These are phyloP conservation scores for Eurystomus glaucurus DNA, from an alignment of 2,797 vertebrate genomes.

Conservation along the genomic window DNA sequence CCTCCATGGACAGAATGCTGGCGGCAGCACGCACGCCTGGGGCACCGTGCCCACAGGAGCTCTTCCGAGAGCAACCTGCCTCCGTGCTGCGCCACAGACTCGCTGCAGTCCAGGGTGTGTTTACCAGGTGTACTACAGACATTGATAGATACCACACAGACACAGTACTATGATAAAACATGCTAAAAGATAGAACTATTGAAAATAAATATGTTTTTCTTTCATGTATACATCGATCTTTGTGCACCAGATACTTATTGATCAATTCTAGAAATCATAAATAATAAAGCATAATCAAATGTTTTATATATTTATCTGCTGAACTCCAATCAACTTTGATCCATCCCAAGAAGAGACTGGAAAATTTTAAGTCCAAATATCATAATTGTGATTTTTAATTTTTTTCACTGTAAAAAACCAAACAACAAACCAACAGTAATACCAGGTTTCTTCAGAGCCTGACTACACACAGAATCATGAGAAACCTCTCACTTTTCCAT, in stretches of 20 bases:
- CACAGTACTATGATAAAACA: rapidly evolving
- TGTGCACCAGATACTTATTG: background rate
- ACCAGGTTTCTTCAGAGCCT: background rate
- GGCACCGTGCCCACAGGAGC: rapidly evolving
- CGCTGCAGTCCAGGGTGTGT: rapidly evolving
- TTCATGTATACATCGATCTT: background rate
- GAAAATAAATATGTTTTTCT: background rate
- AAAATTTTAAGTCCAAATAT: background rate
- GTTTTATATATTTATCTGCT: background rate
- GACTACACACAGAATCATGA: background rate
- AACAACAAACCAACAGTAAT: background rate
- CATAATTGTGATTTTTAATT: background rate
- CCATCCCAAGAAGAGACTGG: background rate
- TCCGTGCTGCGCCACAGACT: background rate
- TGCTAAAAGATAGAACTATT: background rate
- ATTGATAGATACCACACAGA: rapidly evolving
- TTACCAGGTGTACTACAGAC: background rate
- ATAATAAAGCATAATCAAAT: background rate
- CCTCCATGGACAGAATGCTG: background rate
- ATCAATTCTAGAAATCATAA: background rate
- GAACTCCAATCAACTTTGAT: background rate
- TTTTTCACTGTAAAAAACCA: background rate
- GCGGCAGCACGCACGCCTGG: rapidly evolving
- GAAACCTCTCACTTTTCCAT: background rate
- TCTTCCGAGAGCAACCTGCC: rapidly evolving